Base-by-base conservation (phyloP, 1,140 invertebrate genomes). In the Monomorium pharaonis region DNA sequence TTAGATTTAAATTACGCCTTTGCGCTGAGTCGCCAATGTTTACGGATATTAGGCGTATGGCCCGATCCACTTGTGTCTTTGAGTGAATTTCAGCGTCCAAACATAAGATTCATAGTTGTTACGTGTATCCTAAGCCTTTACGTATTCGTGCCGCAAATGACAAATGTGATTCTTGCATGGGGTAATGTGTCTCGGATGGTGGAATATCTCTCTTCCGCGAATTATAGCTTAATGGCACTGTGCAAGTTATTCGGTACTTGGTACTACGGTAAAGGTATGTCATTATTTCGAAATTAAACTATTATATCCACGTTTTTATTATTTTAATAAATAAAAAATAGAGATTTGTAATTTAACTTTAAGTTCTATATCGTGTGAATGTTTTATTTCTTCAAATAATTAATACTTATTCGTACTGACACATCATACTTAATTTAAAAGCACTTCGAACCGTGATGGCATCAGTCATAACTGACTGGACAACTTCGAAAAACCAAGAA, bases 21-120 rank as follows among this genome's bases (percentile, higher is more conserved):
- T 30, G 21, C 16, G 12, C 16, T 69, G 10, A 54, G 77, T 27
- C 62, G 47, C 3, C 47, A 37, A 27, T 42, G 62, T 51, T 18
- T 80, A 37, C 21, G 63, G 21, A 3, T 80, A n/a, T 18, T 80
- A 14, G 77, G 77, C 47, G 12, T 80, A 60, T 80, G 77, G 77
- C 77, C 77, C 3, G 77, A 80, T 69, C 63, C 47, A 16, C 1
- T 27, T n/a, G 0, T 9, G 0, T 7, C 44, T 54, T 37, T 44
- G 24, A 70, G 12, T 44, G 18, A 56, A 7, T 2, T 16, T 9
- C 24, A 49, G 4, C 33, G 63, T 16, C 37, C 37, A 10, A 81
- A 3, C 4, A 21, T 81, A 44, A 44, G 49, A 58, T 72, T 72
- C 0, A 30, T 72, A 0, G 58, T 58, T 4, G 24, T 30, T 5